Base-by-base conservation (phyloP, 2,797 vertebrate species). In the Oreortyx pictus region DNA sequence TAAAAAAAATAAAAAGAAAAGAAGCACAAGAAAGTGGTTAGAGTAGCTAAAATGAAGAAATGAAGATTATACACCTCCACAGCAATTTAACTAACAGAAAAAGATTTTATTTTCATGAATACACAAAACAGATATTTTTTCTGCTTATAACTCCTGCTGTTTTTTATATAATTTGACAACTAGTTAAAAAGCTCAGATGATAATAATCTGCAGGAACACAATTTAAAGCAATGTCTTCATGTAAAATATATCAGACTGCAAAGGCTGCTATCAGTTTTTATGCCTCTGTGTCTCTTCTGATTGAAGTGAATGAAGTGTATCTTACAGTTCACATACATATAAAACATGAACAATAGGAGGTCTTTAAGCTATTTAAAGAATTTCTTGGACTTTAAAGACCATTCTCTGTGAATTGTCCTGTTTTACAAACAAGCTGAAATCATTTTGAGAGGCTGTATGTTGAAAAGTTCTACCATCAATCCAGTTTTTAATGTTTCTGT, bases 281-380 rank as follows among this genome's bases (percentile, higher is more conserved):
- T 83, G 35, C 4, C 25, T 82, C 1, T 83, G 23, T 86, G 31
- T 90, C 43, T 86, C 75, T 96, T n/a, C 73, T 56, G 15, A 19
- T 64, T 96, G 71, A 92, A 94, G 56, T 73, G 77, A 96, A 84
- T 0, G 2, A 67, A 95, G 75, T 71, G 71, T 94, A 41, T 89
- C 46, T 92, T 70, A 47, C 37, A 84, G 37, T 76, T 96, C 86
- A 94, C 84, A 95, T 94, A 93, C 82, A 95, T 95, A 94, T 92
- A 80, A 91, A 95, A 74, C 29, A 89, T 35, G 41, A 95, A 72
- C 85, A 76, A 75, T 76, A 78, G 89, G 89, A 82, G 49, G 60
- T 93, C 79, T 94, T 90, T 67, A 84, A 93, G 66, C 54, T 94
- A 91, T 95, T 94, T 94, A 85, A 95, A 95, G 78, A 96, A 89